These are phyloP conservation scores for Stichopus chloronotus DNA, from an alignment of 35 echinoderm and acorn worm species.

Conservation along the genomic window DNA sequence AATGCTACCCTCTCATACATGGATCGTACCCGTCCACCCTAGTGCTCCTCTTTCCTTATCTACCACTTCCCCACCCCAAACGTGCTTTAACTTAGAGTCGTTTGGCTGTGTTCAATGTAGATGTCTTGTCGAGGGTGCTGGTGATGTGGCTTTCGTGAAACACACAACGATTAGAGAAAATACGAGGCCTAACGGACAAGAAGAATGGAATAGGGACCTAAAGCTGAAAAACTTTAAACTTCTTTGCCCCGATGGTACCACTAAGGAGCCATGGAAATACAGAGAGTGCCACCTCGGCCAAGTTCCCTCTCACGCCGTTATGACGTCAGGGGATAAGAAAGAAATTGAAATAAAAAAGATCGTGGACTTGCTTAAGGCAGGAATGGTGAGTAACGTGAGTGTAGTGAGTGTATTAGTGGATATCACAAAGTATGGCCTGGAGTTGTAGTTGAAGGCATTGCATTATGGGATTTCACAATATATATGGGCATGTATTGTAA, in stretches of 20 bases:
- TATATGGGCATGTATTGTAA: too few species aligned
- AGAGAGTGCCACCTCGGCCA: slow-evolving; percentile 67
- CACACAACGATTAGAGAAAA: slow-evolving; percentile 73
- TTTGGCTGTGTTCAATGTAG: background rate
- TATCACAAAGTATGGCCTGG: too few species aligned
- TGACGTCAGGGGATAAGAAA: slow-evolving; percentile 57
- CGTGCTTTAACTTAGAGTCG: too few species aligned
- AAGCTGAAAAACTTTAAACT: slow-evolving; percentile 66
- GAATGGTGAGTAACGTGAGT: slow-evolving; percentile 50
- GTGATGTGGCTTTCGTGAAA: slow-evolving; percentile 89
- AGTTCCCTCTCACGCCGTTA: slow-evolving; percentile 72
- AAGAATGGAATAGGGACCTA: slow-evolving; percentile 36
- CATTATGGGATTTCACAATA: too few species aligned
- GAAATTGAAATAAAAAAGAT: slow-evolving; percentile 5
- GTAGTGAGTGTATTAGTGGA: too few species aligned
- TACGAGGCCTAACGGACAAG: slow-evolving; percentile 13
- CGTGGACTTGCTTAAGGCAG: slow-evolving; percentile 23
- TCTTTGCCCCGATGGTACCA: slow-evolving; percentile 62
- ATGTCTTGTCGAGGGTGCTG: slow-evolving; percentile 69
- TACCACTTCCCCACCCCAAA: too few species aligned
- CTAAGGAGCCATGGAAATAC: background rate
- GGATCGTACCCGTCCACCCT: too few species aligned
- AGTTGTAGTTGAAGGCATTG: too few species aligned
- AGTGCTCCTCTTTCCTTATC: too few species aligned
- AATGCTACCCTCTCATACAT: too few species aligned